Base-by-base conservation (phyloP, 2,113 vertebrate species). In the Euleptes europaea region DNA sequence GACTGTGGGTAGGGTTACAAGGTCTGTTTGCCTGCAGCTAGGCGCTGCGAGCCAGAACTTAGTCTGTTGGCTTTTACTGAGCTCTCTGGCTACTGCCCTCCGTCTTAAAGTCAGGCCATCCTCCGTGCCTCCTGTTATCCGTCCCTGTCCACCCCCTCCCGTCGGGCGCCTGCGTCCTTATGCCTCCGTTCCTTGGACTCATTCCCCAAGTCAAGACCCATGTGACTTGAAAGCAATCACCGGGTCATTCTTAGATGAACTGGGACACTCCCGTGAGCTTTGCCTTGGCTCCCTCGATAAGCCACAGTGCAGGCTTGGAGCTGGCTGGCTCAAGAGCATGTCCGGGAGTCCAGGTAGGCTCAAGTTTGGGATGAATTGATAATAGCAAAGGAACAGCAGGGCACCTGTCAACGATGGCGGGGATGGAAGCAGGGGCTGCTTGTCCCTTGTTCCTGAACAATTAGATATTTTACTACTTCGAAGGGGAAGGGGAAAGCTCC, bases 391-490 rank as follows among this genome's bases (percentile, higher is more conserved):
- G 15, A 75, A 2, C 47, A 35, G 35, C 40, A 17, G 35, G 17
- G 33, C 65, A 33, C 11, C 51, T 71, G 38, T 12, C 38, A 65
- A 7, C 11, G 38, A 84, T 70, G 65, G 38, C 14, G 12, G 31
- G 44, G 79, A 26, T 47, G 65, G 67, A 85, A 63, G 26, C n/a
- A 19, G 71, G 4, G 44, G 33, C 51, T 23, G 71, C 33, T 60
- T 26, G 40, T 21, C n/a, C n/a, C 51, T 17, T 63, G 21, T 70
- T 79, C 40, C 54, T 49, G 54, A 79, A 79, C 71, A 47, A 54
- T 77, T 21, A 51, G 28, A 13, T 77, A 54, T 67, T 84, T 77
- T 84, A 19, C 10, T 84, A 84, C 65, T 85, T 79, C 21, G 40
- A 21, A 28, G 28, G 23, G 23, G 21, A 33, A 15, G 57, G 17